These are phyloP conservation scores for Himalopsyche phryganea DNA, from an alignment of 1,140 invertebrate species.

Conservation along the genomic window DNA sequence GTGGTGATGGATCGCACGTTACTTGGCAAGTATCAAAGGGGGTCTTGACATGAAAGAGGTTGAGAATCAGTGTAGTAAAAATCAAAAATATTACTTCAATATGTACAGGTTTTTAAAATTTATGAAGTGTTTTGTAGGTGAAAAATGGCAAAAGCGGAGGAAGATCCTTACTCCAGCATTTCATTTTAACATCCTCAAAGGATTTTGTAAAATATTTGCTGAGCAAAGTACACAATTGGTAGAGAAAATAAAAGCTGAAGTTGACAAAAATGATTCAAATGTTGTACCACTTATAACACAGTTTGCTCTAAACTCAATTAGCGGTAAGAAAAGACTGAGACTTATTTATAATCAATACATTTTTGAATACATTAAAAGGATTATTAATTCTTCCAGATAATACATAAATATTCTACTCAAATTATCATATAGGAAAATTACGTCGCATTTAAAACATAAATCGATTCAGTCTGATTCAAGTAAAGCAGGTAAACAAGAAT, in stretches of 20 bases:
- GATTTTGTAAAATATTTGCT: conserved; percentile 60
- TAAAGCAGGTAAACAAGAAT: neutral
- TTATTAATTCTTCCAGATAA: neutral
- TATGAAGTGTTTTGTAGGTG: conserved; percentile 18
- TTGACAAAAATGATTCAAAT: conserved; percentile 32
- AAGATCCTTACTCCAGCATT: conserved; percentile 86
- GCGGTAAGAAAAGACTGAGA: conserved; percentile 32
- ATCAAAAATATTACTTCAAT: neutral
- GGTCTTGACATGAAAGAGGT: neutral
- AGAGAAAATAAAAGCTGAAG: conserved; percentile 26
- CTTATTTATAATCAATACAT: neutral
- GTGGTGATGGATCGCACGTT: too few species aligned
- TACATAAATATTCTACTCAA: neutral
- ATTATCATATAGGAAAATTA: neutral
- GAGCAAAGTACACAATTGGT: conserved; percentile 38
- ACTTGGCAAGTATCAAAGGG: too few species aligned
- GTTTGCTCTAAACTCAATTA: conserved; percentile 39
- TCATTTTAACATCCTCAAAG: conserved; percentile 81
- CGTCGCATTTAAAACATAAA: neutral
- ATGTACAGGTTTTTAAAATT: neutral
- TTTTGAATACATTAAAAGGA: neutral
- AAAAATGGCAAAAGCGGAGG: conserved; percentile 74
- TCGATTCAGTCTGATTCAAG: neutral
- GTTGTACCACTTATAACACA: conserved; percentile 36
- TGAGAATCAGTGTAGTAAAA: too few species aligned